Evolutionary conservation across 2,888 invertebrate genomes (phyloP).

Genomic region (Platycheirus rosarum): DNA sequence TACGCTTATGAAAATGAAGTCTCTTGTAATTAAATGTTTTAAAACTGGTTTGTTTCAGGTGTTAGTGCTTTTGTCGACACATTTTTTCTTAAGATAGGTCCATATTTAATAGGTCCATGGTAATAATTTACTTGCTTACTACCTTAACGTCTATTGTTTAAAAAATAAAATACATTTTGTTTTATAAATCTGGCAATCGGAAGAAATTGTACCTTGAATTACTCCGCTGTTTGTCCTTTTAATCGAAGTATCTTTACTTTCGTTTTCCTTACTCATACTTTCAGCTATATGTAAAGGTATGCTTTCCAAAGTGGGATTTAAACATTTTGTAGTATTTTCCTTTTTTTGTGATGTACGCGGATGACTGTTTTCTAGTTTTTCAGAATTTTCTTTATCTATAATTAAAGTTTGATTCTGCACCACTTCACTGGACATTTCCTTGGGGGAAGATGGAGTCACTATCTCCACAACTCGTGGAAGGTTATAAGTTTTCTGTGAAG

Average conservation of each 20-base stretch:
- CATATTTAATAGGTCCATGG: too few relatives aligned
- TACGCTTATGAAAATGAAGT: too few relatives aligned
- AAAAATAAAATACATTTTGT: too few relatives aligned
- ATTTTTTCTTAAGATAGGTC: too few relatives aligned
- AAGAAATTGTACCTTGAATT: too few relatives aligned
- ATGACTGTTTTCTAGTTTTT: background rate
- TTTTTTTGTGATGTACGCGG: background rate
- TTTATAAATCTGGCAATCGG: too few relatives aligned
- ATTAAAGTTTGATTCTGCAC: constrained; percentile 45
- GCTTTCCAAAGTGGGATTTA: constrained; percentile 52
- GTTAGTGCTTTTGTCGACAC: too few relatives aligned
- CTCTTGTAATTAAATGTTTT: too few relatives aligned
- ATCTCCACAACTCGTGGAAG: constrained; percentile 72
- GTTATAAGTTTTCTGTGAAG: constrained; percentile 48
- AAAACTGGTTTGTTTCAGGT: too few relatives aligned
- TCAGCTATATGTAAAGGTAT: constrained; percentile 54
- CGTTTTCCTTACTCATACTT: constrained; percentile 15
- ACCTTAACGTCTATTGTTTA: too few relatives aligned
- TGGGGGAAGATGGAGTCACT: constrained; percentile 55
- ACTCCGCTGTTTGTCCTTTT: constrained; percentile 78
- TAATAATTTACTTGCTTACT: too few relatives aligned
- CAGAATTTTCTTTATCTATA: constrained; percentile 39
- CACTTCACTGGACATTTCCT: constrained; percentile 17
- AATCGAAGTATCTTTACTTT: constrained; percentile 74
- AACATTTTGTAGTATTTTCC: constrained; percentile 53